Percentiles rank a stretch among this genome's conserved stretches.
phyloP scores from a whole-genome alignment of 2,888 invertebrate species.

The Geotrupes spiniger region DNA sequence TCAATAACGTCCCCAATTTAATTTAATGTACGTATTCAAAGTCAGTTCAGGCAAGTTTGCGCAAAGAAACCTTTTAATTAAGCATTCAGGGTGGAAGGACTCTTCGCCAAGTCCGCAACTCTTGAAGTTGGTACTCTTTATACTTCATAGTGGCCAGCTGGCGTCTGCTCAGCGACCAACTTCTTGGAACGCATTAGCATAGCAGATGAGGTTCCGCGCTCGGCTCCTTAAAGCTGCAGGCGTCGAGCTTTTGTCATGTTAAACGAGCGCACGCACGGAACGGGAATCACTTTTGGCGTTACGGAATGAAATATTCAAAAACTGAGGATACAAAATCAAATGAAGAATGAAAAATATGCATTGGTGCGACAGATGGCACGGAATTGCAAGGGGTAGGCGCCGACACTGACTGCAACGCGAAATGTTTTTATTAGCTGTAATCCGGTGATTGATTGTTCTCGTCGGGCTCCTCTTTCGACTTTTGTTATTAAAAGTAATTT shows the following conservation, averaged over 20 bases:
- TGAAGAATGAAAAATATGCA: slow-evolving; percentile 50
- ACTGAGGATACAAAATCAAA: slow-evolving; percentile 37
- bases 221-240: slow-evolving; percentile 19
- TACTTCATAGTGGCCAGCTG: slow-evolving; percentile 59
- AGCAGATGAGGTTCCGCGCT: slow-evolving; percentile 45
- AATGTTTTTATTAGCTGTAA: slow-evolving; percentile 53
- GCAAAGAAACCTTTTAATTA: slow-evolving; percentile 36
- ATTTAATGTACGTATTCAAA: slow-evolving; percentile 21
- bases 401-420: slow-evolving; percentile 46
- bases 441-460: slow-evolving; percentile 52
- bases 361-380: slow-evolving; percentile 44
- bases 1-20: slow-evolving; percentile 8
- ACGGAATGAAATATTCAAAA: slow-evolving; percentile 21
- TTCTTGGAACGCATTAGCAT: slow-evolving; percentile 50
- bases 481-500: slow-evolving; percentile 32
- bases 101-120: slow-evolving; percentile 30
- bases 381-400: slow-evolving; percentile 45
- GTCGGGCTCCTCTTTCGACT: slow-evolving; percentile 31
- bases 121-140: slow-evolving; percentile 50
- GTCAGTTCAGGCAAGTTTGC: slow-evolving; percentile 3
- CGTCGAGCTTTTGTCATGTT: slow-evolving; percentile 17
- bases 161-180: slow-evolving; percentile 46
- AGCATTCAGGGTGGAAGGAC: slow-evolving; percentile 37
- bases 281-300: slow-evolving; percentile 12
- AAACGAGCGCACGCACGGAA: slow-evolving; percentile 14